Base-by-base conservation (phyloP, 2,797 vertebrate species). In the Lepus townsendii region DNA sequence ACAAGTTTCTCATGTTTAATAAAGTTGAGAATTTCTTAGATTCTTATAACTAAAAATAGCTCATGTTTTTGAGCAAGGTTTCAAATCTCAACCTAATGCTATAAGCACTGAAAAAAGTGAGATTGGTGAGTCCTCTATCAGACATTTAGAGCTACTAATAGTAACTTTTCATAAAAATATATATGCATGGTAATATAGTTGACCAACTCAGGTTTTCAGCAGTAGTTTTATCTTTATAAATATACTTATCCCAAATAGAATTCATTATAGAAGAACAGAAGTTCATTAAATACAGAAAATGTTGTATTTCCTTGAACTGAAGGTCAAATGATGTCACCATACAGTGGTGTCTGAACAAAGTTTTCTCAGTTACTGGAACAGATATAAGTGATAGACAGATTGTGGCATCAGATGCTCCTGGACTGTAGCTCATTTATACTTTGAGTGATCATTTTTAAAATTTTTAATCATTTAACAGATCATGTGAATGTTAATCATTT, bases 31-130 rank as follows among this genome's bases (percentile, higher is more conserved):
- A 57, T 60, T 92, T 8, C 54, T 85, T 83, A 35, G 47, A 57
- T 30, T 76, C 30, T 4, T 5, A 60, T 65, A 75, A 60, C 77
- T 88, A 82, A 73, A 27, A 57, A 52, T 65, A 68, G 3, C 30
- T 62, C 26, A 26, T 78, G 42, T 78, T 84, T 75, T 95, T 54
- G 27, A 72, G 76, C n/a, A 91, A 52, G 32, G 30, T 91, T 93
- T 71, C 19, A 72, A 77, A 73, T 82, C 17, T 32, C 27, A 26
- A 19, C 72, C 32, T 95, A 77, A 38, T 63, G 7, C n/a, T 72
- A 0, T 65, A 80, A 78, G 11, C 19, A 35, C 26, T 83, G 26
- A 63, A 65, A 50, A 90, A 80, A 63, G 26, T 12, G 4, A 80
- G 26, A 22, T n/a, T n/a, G 22, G 68, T 47, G 7, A 83, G 69